Evolutionary conservation across 2,113 vertebrate genomes (phyloP), one percentile per base, ranked within the genome.

Genomic region (Zootoca vivipara): DNA sequence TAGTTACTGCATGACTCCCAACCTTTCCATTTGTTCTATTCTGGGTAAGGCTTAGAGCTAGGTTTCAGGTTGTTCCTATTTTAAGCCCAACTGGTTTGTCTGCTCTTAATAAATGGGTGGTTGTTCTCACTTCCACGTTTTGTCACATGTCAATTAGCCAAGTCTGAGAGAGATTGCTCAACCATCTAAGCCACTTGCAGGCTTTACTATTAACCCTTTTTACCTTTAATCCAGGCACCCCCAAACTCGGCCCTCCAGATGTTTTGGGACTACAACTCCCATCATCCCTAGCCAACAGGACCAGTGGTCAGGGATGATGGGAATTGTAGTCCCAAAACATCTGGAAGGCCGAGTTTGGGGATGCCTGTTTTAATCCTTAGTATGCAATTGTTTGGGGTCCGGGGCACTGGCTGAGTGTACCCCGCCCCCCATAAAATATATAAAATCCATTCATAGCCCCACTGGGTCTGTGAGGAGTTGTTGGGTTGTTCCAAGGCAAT

Each of bases 151-250:
- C 0, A 85, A 0, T 7, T 0, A 16, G 3, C 86, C 82, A 86
- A 0, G 0, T 1, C 33, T 78, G 77, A 69, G 88, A 22, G 69
- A 22, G 73, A 15, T 74, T 85, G 85, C 79, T 85, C 88, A 5
- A 24, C 72, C 83, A 83, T 52, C 84, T 69, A 62, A 33, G 65
- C 33, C 62, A 1, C 33, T 87, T 20, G 0, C 82, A 83, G 92
- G 85, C 24, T 46, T 52, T 52, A 52, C 12, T 10, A 52, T 2
- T 52, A 2, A 91, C 81, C 0, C 0, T 30, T 78, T 77, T 70
- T 87, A 62, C 69, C 78, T 89, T 78, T 80, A 30, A 16, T 79
- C n/a, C 58, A n/a, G n/a, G n/a, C n/a, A n/a, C n/a, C n/a, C n/a
- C n/a, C n/a, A n/a, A n/a, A n/a, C n/a, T n/a, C n/a, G n/a, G n/a